Percentiles rank a stretch among this genome's conserved stretches.
phyloP scores from a whole-genome alignment of 2,888 invertebrate genomes.

The Cremastinae sp. region DNA sequence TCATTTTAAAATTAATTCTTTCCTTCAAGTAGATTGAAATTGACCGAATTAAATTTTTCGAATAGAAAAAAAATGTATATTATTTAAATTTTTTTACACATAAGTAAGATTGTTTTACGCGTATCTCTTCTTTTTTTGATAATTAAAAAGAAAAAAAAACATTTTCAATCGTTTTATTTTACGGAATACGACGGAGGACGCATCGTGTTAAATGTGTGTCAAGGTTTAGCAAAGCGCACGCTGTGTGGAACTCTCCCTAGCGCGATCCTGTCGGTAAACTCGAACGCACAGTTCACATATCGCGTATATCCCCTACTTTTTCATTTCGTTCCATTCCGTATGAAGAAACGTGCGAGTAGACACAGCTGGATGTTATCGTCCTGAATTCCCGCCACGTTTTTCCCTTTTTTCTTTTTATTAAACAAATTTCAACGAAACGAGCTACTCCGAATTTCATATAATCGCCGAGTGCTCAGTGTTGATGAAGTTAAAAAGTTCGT shows the following conservation, averaged over 20 bases:
- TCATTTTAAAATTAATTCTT: too few species aligned
- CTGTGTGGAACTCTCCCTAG: constrained; percentile 32
- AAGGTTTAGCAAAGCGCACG: constrained; percentile 47
- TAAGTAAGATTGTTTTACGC: too few species aligned
- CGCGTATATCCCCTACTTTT: background rate
- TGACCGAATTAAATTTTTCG: too few species aligned
- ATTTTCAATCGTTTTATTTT: constrained; percentile 47
- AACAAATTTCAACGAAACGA: constrained; percentile 10
- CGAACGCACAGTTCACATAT: constrained; percentile 25
- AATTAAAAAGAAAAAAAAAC: too few species aligned
- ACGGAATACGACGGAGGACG: constrained; percentile 23
- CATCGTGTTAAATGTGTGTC: constrained; percentile 52
- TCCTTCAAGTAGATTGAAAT: too few species aligned
- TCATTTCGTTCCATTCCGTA: background rate
- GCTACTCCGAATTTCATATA: background rate
- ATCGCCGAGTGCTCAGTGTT: background rate
- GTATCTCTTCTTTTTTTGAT: too few species aligned
- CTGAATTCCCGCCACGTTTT: constrained; percentile 3
- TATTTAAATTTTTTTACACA: too few species aligned
- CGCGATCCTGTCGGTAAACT: constrained; percentile 45
- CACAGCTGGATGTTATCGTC: constrained; percentile 34
- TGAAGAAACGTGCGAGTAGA: constrained; percentile 16
- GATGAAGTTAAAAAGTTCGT: background rate
- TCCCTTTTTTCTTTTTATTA: constrained; percentile 28
- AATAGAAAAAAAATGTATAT: too few species aligned